phyloP scores from a whole-genome alignment of 2,888 invertebrate species.

The Linyphia triangularis region DNA sequence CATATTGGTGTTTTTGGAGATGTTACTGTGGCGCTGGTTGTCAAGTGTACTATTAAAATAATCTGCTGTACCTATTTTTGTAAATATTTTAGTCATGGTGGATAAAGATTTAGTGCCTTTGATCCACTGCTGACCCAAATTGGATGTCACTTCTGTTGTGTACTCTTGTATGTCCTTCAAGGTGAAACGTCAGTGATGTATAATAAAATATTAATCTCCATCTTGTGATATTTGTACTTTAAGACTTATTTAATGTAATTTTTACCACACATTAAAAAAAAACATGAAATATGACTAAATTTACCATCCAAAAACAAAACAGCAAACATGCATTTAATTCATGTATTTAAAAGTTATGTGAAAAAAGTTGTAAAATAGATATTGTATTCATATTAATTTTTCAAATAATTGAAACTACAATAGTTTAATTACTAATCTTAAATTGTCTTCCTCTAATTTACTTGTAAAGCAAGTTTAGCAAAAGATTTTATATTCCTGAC shows the following conservation, averaged over 20 bases:
- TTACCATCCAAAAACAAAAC: too few relatives aligned
- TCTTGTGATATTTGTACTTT: background rate
- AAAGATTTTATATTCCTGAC: too few relatives aligned
- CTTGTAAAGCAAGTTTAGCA: too few relatives aligned
- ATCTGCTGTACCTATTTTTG: constrained; percentile 73
- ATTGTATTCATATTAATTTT: too few relatives aligned
- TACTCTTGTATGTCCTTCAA: constrained; percentile 71
- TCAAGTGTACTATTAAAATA: constrained; percentile 63
- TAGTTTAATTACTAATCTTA: too few relatives aligned
- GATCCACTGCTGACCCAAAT: constrained; percentile 69
- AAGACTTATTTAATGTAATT: background rate
- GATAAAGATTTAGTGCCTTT: constrained; percentile 75
- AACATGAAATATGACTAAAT: too few relatives aligned
- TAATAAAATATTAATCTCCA: constrained; percentile 73
- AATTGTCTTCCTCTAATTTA: too few relatives aligned
- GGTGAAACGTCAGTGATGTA: constrained; percentile 72
- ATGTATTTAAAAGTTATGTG: too few relatives aligned
- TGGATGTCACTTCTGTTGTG: constrained; percentile 72
- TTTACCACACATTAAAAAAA: too few relatives aligned
- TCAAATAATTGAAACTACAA: too few relatives aligned
- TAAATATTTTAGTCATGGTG: constrained; percentile 71
- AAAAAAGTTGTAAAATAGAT: too few relatives aligned
- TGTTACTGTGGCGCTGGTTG: constrained; percentile 73
- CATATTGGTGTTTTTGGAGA: constrained; percentile 57
- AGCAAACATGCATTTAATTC: too few relatives aligned